Evolutionary conservation across 2,797 vertebrate genomes (phyloP).

Genomic region (Sylvilagus floridanus): DNA sequence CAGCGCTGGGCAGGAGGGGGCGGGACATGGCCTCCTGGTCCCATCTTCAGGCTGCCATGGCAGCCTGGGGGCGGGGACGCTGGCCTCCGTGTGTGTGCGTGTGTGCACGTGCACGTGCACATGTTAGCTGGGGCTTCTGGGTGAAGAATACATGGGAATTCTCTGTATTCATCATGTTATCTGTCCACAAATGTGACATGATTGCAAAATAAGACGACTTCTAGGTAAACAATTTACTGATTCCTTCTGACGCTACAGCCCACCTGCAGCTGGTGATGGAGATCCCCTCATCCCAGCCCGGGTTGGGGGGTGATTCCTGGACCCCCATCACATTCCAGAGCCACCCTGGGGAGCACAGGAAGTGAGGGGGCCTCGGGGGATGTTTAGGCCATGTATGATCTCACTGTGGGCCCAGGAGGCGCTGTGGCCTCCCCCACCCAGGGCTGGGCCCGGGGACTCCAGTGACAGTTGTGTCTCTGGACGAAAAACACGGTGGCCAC

Average conservation of each 20-base stretch:
- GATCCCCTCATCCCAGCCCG: no score
- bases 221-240: not conserved
- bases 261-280: not conserved
- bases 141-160: not conserved
- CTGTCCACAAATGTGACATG: not conserved
- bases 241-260: not conserved
- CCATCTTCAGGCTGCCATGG: not conserved
- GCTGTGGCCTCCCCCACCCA: no score
- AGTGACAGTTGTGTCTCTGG: not conserved
- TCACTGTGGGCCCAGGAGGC: no score
- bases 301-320: not conserved
- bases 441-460: not conserved
- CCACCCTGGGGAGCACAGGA: not conserved
- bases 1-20: fast-evolving
- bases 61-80: no score
- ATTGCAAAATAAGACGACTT: not conserved
- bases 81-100: not conserved
- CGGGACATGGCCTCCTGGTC: not conserved
- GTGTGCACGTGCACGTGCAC: fast-evolving
- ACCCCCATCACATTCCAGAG: not conserved
- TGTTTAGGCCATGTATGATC: no score
- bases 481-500: not conserved
- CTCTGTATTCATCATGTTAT: not conserved
- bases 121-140: fast-evolving
- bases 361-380: no score